Evolutionary conservation across 1,140 invertebrate species (phyloP).

Genomic region (Popillia japonica): DNA sequence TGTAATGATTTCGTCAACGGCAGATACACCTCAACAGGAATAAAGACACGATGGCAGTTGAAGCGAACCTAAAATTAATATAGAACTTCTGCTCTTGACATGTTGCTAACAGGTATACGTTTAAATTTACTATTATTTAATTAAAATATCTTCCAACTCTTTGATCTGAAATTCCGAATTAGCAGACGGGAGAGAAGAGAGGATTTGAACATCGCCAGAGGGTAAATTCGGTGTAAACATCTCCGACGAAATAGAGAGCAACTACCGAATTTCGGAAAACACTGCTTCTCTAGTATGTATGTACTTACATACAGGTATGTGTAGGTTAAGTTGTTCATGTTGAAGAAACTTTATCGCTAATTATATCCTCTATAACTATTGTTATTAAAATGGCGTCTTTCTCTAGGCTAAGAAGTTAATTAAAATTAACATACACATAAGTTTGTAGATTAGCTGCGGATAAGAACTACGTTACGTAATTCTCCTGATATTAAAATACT

Average conservation of each 20-base stretch:
- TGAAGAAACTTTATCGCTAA: neutral
- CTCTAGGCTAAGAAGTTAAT: neutral
- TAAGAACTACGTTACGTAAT: too few species aligned
- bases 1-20: conserved; percentile 24
- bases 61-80: conserved; percentile 23
- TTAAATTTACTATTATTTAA: conserved; percentile 33
- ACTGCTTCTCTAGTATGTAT: neutral
- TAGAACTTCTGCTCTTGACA: conserved; percentile 21
- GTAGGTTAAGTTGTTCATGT: neutral
- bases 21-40: conserved; percentile 17
- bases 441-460: too few species aligned
- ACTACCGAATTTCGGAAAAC: neutral
- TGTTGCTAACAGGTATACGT: conserved; percentile 19
- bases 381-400: neutral
- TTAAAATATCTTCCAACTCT: conserved; percentile 31
- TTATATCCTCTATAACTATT: neutral
- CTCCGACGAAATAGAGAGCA: neutral
- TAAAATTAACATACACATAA: neutral
- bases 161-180: conserved; percentile 19
- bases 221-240: neutral
- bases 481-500: too few species aligned
- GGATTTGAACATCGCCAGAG: neutral
- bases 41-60: conserved; percentile 9
- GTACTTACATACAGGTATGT: too few species aligned
- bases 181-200: neutral